A percentile compares a stretch with the other conserved stretches of the same genome.
Evolutionary conservation across 2,797 vertebrate species (phyloP).

Genomic region (Masticophis lateralis): DNA sequence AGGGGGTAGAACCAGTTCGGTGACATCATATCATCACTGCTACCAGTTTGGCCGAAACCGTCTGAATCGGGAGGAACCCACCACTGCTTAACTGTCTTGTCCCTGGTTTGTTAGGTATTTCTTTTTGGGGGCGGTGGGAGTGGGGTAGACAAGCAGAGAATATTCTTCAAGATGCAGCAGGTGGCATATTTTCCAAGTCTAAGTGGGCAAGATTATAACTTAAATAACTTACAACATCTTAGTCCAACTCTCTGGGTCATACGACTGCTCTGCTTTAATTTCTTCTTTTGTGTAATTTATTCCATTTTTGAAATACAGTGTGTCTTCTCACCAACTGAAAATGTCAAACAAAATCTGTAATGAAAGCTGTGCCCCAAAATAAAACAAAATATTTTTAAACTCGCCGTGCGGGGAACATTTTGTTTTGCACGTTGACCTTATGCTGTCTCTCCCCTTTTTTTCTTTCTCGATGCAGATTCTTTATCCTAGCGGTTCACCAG

Average conservation of each 20-base stretch:
- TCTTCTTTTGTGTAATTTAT: not conserved
- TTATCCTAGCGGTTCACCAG: not conserved
- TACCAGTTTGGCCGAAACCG: no score
- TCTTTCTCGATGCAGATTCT: not conserved
- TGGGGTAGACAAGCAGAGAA: not conserved
- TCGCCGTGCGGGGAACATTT: not conserved
- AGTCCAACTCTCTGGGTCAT: not conserved
- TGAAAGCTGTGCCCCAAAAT: slow-evolving; percentile 5
- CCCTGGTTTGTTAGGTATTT: not conserved
- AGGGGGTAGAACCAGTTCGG: no score
- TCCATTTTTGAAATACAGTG: not conserved
- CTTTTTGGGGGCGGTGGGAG: not conserved
- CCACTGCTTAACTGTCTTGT: not conserved
- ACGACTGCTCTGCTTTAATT: not conserved
- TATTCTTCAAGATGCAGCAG: not conserved
- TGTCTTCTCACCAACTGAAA: not conserved
- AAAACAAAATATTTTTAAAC: slow-evolving; percentile 29
- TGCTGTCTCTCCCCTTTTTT: not conserved
- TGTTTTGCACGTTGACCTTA: not conserved
- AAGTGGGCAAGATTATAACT: not conserved
- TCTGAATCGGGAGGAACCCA: no score
- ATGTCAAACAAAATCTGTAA: slow-evolving; percentile 9
- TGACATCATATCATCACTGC: no score
- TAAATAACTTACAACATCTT: not conserved
- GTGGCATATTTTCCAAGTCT: not conserved